Evolutionary conservation across 1,140 invertebrate species (phyloP).

Genomic region (Leptopilina clavipes): DNA sequence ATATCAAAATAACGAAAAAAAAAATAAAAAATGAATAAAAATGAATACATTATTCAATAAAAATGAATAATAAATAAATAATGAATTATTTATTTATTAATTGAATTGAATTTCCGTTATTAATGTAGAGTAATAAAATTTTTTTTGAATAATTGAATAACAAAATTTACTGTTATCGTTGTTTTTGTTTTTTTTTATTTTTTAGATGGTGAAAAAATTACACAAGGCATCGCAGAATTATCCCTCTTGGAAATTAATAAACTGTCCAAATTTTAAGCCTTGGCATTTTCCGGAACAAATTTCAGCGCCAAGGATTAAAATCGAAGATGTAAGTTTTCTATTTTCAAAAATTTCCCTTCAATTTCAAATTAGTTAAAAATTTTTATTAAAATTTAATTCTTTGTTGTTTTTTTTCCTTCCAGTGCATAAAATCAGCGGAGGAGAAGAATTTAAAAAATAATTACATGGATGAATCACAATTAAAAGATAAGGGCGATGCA

Average conservation of each 20-base stretch:
- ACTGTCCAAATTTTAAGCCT: conserved; percentile 86
- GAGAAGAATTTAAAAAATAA: conserved; percentile 71
- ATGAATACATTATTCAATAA: no score
- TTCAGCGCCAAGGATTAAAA: conserved; percentile 79
- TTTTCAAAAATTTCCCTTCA: no score
- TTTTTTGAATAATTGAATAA: no score
- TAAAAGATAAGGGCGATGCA: conserved; percentile 67
- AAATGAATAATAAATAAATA: no score
- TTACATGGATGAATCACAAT: conserved; percentile 71
- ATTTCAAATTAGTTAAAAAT: no score
- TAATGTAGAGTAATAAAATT: no score
- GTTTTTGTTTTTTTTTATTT: conserved; percentile 29
- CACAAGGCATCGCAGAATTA: conserved; percentile 88
- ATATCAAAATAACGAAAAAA: no score
- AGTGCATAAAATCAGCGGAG: conserved; percentile 72
- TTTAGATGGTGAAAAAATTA: conserved; percentile 82
- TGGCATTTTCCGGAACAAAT: conserved; percentile 92
- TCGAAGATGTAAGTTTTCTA: conserved; percentile 79
- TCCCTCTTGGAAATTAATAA: conserved; percentile 85
- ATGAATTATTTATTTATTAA: no score
- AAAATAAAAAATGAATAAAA: no score
- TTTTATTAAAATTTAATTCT: conserved; percentile 26
- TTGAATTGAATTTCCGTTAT: no score
- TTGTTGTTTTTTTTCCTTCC: no score
- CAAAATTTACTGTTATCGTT: no score